These are phyloP conservation scores for Thymelicus sylvestris DNA, from an alignment of 2,888 invertebrate species.

Conservation along the genomic window DNA sequence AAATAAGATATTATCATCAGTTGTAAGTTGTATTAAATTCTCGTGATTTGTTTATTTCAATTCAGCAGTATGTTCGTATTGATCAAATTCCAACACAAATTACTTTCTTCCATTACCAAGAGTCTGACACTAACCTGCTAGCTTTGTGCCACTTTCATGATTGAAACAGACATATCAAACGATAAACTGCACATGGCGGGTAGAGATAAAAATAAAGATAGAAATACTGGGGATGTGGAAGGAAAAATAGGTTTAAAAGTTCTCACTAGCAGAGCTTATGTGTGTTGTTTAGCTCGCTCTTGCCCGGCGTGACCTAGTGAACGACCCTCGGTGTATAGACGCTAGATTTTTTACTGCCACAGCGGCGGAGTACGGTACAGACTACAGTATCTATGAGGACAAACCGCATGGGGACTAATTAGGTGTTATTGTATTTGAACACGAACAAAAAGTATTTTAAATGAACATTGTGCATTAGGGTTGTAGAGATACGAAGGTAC, in stretches of 20 bases:
- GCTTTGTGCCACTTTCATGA: no score
- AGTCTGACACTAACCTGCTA: no score
- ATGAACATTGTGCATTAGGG: background rate
- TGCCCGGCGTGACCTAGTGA: background rate
- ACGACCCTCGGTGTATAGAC: slow-evolving; percentile 6
- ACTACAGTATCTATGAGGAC: background rate
- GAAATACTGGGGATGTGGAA: background rate
- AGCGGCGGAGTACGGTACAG: background rate
- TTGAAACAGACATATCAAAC: background rate
- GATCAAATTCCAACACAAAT: no score
- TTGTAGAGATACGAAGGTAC: background rate
- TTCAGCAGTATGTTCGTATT: no score
- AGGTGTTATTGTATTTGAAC: slow-evolving; percentile 11
- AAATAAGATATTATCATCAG: background rate
- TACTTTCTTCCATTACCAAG: no score
- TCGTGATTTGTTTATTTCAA: no score
- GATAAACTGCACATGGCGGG: background rate
- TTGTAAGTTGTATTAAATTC: no score
- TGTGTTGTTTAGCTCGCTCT: background rate
- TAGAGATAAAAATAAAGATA: background rate
- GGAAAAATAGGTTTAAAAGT: background rate
- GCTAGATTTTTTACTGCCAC: slow-evolving; percentile 4
- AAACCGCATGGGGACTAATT: slow-evolving; percentile 8
- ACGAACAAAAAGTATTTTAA: slow-evolving; percentile 6
- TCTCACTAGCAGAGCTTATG: background rate